phyloP scores from a whole-genome alignment of 2,797 vertebrate species.

The Glossophaga mutica region DNA sequence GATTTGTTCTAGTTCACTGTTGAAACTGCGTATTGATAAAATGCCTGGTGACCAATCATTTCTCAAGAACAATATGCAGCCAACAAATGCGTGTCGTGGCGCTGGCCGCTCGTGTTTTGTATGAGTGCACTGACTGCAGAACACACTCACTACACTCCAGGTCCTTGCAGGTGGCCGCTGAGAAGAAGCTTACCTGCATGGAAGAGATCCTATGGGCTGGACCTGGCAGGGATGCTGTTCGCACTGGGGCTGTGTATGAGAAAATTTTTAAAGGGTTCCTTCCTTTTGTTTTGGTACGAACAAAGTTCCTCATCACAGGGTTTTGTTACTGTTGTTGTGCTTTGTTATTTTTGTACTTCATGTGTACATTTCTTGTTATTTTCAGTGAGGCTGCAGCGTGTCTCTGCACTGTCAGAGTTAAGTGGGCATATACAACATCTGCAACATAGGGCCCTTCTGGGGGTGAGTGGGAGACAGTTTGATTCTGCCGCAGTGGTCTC shows the following conservation, averaged over 20 bases:
- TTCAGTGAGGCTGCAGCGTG: neutral
- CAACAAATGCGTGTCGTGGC: neutral
- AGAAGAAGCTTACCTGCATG: neutral
- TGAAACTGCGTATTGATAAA: neutral
- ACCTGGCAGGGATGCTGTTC: too few species aligned
- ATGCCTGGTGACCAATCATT: neutral
- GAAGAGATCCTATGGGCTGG: accelerated
- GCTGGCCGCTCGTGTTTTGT: neutral
- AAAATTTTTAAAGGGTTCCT: neutral
- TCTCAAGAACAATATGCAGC: neutral
- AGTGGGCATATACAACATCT: neutral
- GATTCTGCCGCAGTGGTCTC: neutral
- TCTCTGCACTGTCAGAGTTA: neutral
- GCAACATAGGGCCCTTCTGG: neutral
- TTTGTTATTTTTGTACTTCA: neutral
- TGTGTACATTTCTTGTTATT: neutral
- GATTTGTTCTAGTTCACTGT: neutral
- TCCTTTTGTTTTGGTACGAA: neutral
- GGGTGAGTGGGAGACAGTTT: neutral
- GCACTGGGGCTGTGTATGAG: neutral
- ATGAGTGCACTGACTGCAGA: neutral
- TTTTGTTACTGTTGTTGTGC: neutral
- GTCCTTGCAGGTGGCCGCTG: neutral
- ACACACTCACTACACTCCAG: neutral
- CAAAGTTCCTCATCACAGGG: neutral